phyloP scores from a whole-genome alignment of 1,140 invertebrate species.

The Melitaea cinxia region DNA sequence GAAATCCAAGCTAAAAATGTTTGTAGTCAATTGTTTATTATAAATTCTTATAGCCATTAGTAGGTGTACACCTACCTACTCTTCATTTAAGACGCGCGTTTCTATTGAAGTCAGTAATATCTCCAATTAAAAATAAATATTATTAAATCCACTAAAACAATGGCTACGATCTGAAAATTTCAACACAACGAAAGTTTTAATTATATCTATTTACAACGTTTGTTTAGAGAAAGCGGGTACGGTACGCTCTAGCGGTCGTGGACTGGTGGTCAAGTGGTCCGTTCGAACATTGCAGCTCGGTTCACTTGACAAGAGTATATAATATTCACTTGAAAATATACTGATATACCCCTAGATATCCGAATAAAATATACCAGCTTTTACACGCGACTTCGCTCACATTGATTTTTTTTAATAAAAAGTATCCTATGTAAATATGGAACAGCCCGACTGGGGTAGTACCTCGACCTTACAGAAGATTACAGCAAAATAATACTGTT shows the following conservation, averaged over 20 bases:
- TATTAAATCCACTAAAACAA: background rate
- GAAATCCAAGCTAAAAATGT: too few relatives aligned
- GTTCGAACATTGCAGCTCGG: background rate
- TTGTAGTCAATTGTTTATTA: too few relatives aligned
- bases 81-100: too few relatives aligned
- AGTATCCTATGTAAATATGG: too few relatives aligned
- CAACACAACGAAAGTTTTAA: slow-evolving; percentile 8
- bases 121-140: background rate
- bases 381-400: too few relatives aligned
- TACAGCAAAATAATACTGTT: too few relatives aligned
- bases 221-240: slow-evolving; percentile 37
- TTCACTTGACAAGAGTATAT: background rate
- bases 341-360: background rate
- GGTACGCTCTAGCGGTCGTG: slow-evolving; percentile 36
- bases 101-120: too few relatives aligned
- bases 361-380: background rate
- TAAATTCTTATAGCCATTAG: too few relatives aligned
- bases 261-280: slow-evolving; percentile 33
- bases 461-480: too few relatives aligned
- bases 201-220: slow-evolving; percentile 22
- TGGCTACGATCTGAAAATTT: background rate
- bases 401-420: too few relatives aligned
- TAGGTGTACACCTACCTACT: too few relatives aligned
- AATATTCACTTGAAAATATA: background rate
- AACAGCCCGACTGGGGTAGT: too few relatives aligned